Evolutionary conservation across 2,113 vertebrate species (phyloP), one percentile per base, ranked within the genome.

Genomic region (Brachyhypopomus gauderio): DNA sequence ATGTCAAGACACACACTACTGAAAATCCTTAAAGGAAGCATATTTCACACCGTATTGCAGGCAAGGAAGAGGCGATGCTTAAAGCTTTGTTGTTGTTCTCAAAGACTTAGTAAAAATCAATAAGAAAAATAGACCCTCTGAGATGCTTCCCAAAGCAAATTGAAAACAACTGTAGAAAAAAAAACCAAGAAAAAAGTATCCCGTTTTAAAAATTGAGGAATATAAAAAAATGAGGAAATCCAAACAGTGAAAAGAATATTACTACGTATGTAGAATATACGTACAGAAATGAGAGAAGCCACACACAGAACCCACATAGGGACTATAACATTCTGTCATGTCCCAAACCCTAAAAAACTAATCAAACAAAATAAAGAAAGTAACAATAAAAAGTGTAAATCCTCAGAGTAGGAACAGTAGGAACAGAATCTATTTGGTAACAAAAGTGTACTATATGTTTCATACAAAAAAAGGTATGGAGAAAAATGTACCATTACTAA

Each of bases 401-500:
- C 94, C 93, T 98, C 95, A 91, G 89, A 95, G 93, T 92, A 94
- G 91, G 93, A 95, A 95, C 91, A 95, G 93, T 92, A 94, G 91
- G 93, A 95, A 95, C 91, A 94, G 91, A 96, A 96, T 95, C 95
- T 96, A 97, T 96, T 97, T 97, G 97, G 96, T 98, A 97, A 98
- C 96, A 97, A 97, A 98, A 96, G 94, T 95, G 91, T 94, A 96
- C 96, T 96, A 97, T 96, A 96, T 94, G 95, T 62, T 94, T 96
- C 97, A 94, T 92, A 98, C 98, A 60, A 71, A 77, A 95, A 96
- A 96, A 97, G 95, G 95, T 95, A 95, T 97, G 96, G 95, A 96
- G 96, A 97, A 80, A 98, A 97, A 96, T 96, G 97, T 98, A 98
- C 98, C 98, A 98, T 97, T 95, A 95, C 97, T 98, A 98, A 99